Conservation (phyloP, 2,888 invertebrate species). For the Lasius fuliginosus region DNA sequence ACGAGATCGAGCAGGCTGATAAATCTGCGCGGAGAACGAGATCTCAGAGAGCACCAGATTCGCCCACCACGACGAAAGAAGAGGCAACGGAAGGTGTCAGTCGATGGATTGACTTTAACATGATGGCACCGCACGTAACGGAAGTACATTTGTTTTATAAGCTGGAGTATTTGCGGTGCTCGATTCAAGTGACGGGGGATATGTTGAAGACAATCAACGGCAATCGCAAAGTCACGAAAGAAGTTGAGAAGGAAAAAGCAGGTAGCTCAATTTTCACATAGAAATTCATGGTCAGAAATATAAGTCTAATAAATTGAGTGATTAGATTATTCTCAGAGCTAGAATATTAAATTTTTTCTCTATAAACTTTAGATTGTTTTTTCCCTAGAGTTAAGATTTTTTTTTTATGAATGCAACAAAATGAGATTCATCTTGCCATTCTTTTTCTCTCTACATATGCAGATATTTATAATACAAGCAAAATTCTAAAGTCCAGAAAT, state of each 20-base stretch:
- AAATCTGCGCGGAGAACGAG: conserved; percentile 21
- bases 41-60: background rate
- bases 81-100: conserved; percentile 50
- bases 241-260: conserved; percentile 3
- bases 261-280: background rate
- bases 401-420: background rate
- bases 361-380: too few relatives aligned
- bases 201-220: background rate
- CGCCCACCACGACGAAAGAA: background rate
- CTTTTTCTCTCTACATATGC: conserved; percentile 40
- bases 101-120: conserved; percentile 79
- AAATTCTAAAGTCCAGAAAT: conserved; percentile 63
- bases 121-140: conserved; percentile 68
- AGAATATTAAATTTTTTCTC: background rate
- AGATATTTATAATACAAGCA: conserved; percentile 50
- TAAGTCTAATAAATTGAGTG: background rate
- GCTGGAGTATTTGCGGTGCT: conserved; percentile 71
- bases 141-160: conserved; percentile 76
- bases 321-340: background rate
- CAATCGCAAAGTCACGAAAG: background rate
- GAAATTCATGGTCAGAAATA: background rate
- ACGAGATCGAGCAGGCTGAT: background rate
- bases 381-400: background rate
- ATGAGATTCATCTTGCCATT: background rate
- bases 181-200: conserved; percentile 58